phyloP scores from a whole-genome alignment of 2,888 invertebrate species.

The Mayetiola destructor region DNA sequence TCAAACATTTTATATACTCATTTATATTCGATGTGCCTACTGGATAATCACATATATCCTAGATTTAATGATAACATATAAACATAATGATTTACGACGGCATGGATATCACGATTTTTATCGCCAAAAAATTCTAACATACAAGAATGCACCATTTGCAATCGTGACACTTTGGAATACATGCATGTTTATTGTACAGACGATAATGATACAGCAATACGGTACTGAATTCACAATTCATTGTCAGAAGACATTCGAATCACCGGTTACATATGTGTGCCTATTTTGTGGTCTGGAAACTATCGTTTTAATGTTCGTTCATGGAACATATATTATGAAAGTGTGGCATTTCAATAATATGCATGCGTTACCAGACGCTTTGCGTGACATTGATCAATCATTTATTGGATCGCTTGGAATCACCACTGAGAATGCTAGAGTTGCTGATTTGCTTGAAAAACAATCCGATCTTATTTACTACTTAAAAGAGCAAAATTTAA shows the following conservation, averaged over 20 bases:
- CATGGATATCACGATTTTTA: conserved; percentile 2
- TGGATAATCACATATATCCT: not conserved
- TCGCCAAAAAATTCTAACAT: not conserved
- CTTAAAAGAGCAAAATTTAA: not conserved
- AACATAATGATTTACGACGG: not conserved
- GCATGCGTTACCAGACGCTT: not conserved
- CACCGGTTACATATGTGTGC: not conserved
- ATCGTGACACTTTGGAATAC: not conserved
- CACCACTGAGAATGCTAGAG: not conserved
- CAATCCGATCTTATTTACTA: conserved; percentile 3
- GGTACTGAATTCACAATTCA: not conserved
- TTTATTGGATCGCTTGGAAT: not conserved
- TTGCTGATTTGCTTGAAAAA: not conserved
- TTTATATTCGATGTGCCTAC: not conserved
- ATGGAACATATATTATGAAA: conserved; percentile 1
- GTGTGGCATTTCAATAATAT: not conserved
- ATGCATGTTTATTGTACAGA: not conserved
- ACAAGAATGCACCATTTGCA: not conserved
- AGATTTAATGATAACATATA: not conserved
- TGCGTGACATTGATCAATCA: not conserved
- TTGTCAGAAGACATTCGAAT: not conserved
- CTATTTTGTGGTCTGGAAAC: not conserved
- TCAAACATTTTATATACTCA: not conserved
- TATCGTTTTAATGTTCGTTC: not conserved
- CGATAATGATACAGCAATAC: not conserved